Percentiles rank a stretch among this genome's conserved stretches.
phyloP scores from a whole-genome alignment of 2,797 vertebrate species.

The Lacerta viridis region DNA sequence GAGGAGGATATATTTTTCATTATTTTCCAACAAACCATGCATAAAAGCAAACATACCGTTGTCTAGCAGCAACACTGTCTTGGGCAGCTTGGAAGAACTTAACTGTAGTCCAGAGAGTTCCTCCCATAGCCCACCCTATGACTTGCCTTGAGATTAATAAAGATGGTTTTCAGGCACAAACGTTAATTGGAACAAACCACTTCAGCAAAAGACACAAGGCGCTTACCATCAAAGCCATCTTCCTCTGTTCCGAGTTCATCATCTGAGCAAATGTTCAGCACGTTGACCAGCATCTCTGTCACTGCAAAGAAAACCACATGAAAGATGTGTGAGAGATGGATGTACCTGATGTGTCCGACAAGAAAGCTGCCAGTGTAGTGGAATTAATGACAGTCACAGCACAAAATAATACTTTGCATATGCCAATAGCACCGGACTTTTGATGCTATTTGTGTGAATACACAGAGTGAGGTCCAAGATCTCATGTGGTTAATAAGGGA shows the following conservation, averaged over 20 bases:
- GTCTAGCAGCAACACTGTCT: conserved; percentile 40
- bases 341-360: neutral
- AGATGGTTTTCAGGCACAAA: conserved; percentile 36
- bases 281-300: conserved; percentile 99
- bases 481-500: conserved; percentile 1
- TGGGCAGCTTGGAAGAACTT: conserved; percentile 47
- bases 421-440: neutral
- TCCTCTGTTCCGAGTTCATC: conserved; percentile 97
- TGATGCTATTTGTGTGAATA: neutral
- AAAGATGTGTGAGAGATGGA: conserved; percentile 31
- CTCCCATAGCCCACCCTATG: conserved; percentile 11
- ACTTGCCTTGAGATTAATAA: conserved; percentile 52
- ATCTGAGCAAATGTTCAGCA: conserved; percentile 98
- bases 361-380: conserved; percentile 1
- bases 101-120: conserved; percentile 45
- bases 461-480: neutral
- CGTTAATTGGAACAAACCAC: conserved; percentile 41
- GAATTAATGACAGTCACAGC: neutral
- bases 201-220: conserved; percentile 42
- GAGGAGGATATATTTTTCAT: conserved; percentile 26
- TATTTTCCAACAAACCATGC: conserved; percentile 59
- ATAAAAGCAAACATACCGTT: conserved; percentile 51
- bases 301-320: conserved; percentile 81
- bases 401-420: neutral
- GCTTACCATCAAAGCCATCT: conserved; percentile 97